Base-by-base conservation (phyloP, 2,797 vertebrate species). In the Anomalospiza imberbis region DNA sequence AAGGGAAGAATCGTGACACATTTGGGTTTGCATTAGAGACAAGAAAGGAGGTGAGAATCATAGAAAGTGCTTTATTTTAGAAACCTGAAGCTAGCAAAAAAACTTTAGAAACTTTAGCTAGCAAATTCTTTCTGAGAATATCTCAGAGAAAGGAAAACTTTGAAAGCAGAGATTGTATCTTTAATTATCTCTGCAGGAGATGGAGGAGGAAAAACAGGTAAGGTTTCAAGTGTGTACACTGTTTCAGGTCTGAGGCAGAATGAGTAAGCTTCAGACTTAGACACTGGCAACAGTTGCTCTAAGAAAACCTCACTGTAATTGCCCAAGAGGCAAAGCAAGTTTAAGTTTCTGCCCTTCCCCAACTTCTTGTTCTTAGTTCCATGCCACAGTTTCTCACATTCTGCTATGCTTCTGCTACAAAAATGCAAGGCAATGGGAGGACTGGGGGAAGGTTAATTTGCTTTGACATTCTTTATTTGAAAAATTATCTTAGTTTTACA, bases 171-270 rank as follows among this genome's bases (percentile, higher is more conserved):
- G 40, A 78, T 36, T 53, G 20, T 75, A 79, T 58, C 78, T 91
- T 75, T 73, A 67, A 75, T 57, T 85, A 66, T 40, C 38, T 72
- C 78, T n/a, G 47, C 18, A 6, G 21, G 36, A 42, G n/a, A 66
- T 57, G 47, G 26, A 77, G 10, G 62, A 92, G 8, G 73, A 86
- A 94, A 75, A 96, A 66, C 74, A 92, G 78, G 94, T 65, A 81
- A 48, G 13, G 60, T 79, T 96, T 85, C 38, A 68, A 57, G 22
- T 4, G 10, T 19, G 29, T 29, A 45, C 0, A 1, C 40, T 20
- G 8, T 68, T 95, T 75, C 58, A 58, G 54, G 20, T 81, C 34
- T 68, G 58, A 84, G 54, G 70, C 45, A 78, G 38, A 87, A 78
- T 31, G 29, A 81, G 50, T 68, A 89, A 91, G 28, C 60, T 82